phyloP scores from a whole-genome alignment of 2,888 invertebrate species.

The Agonopterix arenella region DNA sequence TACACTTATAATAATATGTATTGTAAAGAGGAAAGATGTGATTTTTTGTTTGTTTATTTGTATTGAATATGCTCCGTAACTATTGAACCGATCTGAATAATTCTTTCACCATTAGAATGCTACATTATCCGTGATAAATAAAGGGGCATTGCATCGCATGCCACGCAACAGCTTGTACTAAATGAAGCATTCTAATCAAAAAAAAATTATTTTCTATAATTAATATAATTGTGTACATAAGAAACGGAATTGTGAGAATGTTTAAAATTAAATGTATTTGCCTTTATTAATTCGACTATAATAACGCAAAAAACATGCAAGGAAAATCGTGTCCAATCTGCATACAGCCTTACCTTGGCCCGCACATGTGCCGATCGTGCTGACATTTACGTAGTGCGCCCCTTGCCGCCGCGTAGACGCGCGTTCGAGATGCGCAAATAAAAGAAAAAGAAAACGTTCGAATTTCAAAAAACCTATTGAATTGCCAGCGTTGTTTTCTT shows the following conservation, averaged over 20 bases:
- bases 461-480: slow-evolving; percentile 34
- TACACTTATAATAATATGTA: too few species aligned
- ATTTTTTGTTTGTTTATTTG: too few species aligned
- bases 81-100: too few species aligned
- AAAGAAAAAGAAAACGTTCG: slow-evolving; percentile 32
- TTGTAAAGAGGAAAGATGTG: too few species aligned
- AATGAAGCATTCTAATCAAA: too few species aligned
- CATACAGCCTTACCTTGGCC: slow-evolving; percentile 43
- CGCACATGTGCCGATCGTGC: slow-evolving; percentile 72
- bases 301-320: slow-evolving; percentile 3
- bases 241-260: neutral
- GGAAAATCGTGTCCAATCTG: slow-evolving; percentile 39
- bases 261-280: neutral
- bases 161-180: too few species aligned
- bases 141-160: too few species aligned
- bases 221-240: too few species aligned
- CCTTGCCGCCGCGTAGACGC: slow-evolving; percentile 59
- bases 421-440: slow-evolving; percentile 35
- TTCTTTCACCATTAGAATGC: too few species aligned
- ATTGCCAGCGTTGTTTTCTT: slow-evolving; percentile 18
- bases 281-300: neutral
- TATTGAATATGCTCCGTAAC: too few species aligned
- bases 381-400: slow-evolving; percentile 74
- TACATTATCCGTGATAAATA: too few species aligned
- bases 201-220: too few species aligned